These are phyloP conservation scores for Pteruthius melanotis DNA, from an alignment of 2,113 vertebrate species.

Conservation along the genomic window DNA sequence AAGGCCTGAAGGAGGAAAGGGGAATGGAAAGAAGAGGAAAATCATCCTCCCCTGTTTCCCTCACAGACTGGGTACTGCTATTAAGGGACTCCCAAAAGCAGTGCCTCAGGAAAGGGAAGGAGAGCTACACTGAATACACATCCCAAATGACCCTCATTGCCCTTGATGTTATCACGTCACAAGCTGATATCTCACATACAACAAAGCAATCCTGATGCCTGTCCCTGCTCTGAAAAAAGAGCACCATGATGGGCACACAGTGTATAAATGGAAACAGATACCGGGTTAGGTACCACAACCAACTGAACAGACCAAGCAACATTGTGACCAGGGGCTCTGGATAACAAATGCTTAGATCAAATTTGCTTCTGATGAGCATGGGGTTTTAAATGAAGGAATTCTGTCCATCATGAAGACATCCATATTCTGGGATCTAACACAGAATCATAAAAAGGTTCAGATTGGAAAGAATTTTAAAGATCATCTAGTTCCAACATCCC, in stretches of 20 bases:
- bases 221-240: background rate
- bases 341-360: background rate
- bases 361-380: background rate
- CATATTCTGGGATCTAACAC: rapidly evolving
- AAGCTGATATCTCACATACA: background rate
- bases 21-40: background rate
- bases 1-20: background rate
- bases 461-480: no score
- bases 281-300: no score
- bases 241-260: background rate
- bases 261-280: rapidly evolving
- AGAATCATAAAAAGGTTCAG: background rate
- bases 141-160: background rate
- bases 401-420: background rate
- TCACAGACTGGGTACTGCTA: background rate
- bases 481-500: no score
- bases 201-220: background rate
- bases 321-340: rapidly evolving
- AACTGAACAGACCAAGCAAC: background rate
- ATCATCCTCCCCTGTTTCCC: background rate
- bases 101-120: background rate
- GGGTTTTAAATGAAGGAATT: background rate
- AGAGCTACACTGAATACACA: background rate
- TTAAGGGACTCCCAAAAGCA: background rate
- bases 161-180: background rate